phyloP scores from a whole-genome alignment of 2,797 vertebrate species.

The Clarias laeviceps region DNA sequence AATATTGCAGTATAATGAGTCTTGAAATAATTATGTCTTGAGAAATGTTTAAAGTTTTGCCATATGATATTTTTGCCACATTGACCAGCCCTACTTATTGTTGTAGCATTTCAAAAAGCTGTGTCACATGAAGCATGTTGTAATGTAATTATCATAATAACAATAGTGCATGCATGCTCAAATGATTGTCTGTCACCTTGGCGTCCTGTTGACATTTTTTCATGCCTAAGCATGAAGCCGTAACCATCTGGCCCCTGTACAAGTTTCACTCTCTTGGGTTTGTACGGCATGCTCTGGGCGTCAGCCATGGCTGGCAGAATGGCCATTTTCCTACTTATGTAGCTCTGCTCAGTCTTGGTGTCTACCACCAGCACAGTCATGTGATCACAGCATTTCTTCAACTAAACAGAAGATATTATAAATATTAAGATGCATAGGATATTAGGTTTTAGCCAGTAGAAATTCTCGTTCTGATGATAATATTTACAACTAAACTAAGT shows the following conservation, averaged over 20 bases:
- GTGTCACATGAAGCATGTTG: neutral
- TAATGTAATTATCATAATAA: neutral
- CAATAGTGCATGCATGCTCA: neutral
- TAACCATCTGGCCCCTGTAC: conserved; percentile 80
- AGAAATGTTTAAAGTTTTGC: neutral
- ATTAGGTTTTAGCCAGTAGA: neutral
- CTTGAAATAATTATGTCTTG: neutral
- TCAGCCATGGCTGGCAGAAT: conserved; percentile 80
- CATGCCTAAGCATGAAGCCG: conserved; percentile 88
- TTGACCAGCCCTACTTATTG: neutral
- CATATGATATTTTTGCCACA: neutral
- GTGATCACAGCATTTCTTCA: conserved; percentile 76
- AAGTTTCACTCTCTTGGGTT: conserved; percentile 77
- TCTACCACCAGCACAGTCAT: conserved; percentile 86
- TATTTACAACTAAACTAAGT: neutral
- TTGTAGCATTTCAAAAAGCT: neutral
- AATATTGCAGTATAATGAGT: neutral
- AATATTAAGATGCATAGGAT: neutral
- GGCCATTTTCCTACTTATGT: conserved; percentile 73
- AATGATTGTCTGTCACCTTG: conserved; percentile 71
- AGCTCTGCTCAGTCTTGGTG: conserved; percentile 75
- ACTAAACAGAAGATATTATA: conserved; percentile 65
- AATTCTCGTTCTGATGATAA: neutral
- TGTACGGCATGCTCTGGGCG: conserved; percentile 75
- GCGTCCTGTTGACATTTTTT: conserved; percentile 64